Evolutionary conservation across 2,797 vertebrate genomes (phyloP).

Genomic region (Fringilla coelebs): DNA sequence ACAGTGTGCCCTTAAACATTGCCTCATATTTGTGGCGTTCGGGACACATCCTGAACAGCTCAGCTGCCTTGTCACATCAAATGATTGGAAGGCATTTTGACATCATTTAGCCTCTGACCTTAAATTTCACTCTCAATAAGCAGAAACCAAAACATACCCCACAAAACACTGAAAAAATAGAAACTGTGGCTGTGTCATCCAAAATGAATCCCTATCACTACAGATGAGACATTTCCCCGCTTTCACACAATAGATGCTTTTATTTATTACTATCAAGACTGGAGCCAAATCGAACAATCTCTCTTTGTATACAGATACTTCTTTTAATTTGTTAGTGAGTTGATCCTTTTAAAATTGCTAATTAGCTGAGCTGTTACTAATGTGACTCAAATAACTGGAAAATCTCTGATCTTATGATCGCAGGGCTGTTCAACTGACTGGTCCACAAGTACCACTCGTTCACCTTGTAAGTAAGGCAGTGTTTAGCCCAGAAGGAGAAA

Average conservation of each 20-base stretch:
- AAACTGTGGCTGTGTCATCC: slow-evolving; percentile 42
- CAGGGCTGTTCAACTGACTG: background rate
- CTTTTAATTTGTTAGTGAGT: slow-evolving; percentile 45
- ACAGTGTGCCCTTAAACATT: background rate
- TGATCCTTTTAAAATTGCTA: slow-evolving; percentile 36
- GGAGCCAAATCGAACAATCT: slow-evolving; percentile 37
- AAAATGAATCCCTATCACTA: slow-evolving; percentile 36
- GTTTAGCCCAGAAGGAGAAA: background rate
- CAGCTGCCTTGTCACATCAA: slow-evolving; percentile 49
- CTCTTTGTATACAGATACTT: slow-evolving; percentile 40
- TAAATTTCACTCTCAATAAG: slow-evolving; percentile 48
- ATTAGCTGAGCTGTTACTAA: slow-evolving; percentile 49
- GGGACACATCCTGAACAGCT: slow-evolving; percentile 10
- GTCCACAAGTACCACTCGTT: background rate
- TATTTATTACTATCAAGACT: slow-evolving; percentile 53
- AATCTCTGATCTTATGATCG: slow-evolving; percentile 26
- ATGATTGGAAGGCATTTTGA: slow-evolving; percentile 31
- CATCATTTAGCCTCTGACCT: slow-evolving; percentile 45
- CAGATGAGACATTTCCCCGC: slow-evolving; percentile 15
- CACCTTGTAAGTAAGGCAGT: background rate
- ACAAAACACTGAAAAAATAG: slow-evolving; percentile 56
- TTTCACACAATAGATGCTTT: slow-evolving; percentile 59
- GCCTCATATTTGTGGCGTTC: background rate
- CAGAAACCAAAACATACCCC: slow-evolving; percentile 45
- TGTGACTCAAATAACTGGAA: slow-evolving; percentile 30